phyloP scores from a whole-genome alignment of 35 echinoderm and acorn worm genomes.

The Ophioderma brevispina region DNA sequence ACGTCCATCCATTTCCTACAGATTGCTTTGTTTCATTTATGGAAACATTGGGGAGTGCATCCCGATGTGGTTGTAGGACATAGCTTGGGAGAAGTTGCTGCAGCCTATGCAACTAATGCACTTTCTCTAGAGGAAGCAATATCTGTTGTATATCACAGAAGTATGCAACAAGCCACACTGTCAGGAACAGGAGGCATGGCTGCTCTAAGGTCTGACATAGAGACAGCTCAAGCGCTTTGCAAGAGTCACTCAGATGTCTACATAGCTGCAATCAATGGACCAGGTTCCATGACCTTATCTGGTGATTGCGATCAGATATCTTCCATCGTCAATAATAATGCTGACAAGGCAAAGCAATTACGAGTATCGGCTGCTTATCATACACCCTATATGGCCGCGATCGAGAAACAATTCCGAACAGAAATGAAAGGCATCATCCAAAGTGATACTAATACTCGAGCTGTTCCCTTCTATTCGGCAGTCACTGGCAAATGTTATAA shows the following conservation, averaged over 20 bases:
- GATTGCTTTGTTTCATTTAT: constrained; percentile 71
- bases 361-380: constrained; percentile 90
- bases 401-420: constrained; percentile 71
- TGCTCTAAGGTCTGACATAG: constrained; percentile 59
- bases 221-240: constrained; percentile 73
- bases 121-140: constrained; percentile 86
- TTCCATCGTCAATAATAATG: constrained; percentile 61
- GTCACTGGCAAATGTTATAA: constrained; percentile 76
- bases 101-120: constrained; percentile 86
- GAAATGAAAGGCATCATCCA: constrained; percentile 75
- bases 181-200: constrained; percentile 93
- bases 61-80: constrained; percentile 90
- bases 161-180: constrained; percentile 74
- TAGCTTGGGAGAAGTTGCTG: constrained; percentile 91
- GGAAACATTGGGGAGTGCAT: constrained; percentile 78
- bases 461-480: constrained; percentile 76
- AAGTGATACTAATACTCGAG: constrained; percentile 46
- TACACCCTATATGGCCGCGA: constrained; percentile 86
- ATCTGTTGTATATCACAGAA: constrained; percentile 76
- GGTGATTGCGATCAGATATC: constrained; percentile 67
- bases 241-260: constrained; percentile 72
- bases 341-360: constrained; percentile 72
- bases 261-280: constrained; percentile 91
- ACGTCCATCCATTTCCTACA: constrained; percentile 88
- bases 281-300: constrained; percentile 73